Evolutionary conservation across 2,797 vertebrate genomes (phyloP).

Genomic region (Phrynocephalus vlangalii): DNA sequence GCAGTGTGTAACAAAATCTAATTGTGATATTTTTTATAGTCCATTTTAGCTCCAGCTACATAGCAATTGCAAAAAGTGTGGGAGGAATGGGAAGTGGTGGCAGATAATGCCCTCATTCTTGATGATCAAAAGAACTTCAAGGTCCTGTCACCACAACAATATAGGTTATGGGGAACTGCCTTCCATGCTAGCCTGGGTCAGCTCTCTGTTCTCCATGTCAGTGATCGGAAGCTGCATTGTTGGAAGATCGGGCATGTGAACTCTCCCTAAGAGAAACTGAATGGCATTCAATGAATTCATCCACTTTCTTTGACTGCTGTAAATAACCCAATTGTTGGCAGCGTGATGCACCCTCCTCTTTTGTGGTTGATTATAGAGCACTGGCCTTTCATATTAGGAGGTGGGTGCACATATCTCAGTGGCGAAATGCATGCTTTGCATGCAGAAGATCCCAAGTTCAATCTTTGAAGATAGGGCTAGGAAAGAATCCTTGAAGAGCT

Average conservation of each 20-base stretch:
- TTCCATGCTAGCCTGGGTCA: not conserved
- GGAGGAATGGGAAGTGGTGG: not conserved
- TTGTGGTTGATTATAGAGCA: not conserved
- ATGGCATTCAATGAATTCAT: rapidly evolving
- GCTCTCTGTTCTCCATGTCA: not conserved
- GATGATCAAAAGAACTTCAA: not conserved
- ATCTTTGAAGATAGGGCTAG: too few species aligned
- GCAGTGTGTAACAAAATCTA: too few species aligned
- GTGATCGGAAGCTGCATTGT: not conserved
- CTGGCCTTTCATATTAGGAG: not conserved
- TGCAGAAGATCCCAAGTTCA: too few species aligned
- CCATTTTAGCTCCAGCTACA: too few species aligned
- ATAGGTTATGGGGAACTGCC: not conserved
- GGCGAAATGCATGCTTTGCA: too few species aligned
- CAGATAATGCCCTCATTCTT: not conserved
- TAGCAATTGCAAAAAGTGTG: too few species aligned
- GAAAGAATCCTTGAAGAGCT: too few species aligned
- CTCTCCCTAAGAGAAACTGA: not conserved
- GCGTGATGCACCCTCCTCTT: not conserved
- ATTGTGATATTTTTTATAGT: too few species aligned
- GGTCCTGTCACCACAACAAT: not conserved
- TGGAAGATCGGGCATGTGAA: not conserved
- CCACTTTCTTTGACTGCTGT: not conserved
- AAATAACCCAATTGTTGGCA: not conserved
- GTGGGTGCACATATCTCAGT: too few species aligned